phyloP scores from a whole-genome alignment of 2,888 invertebrate species.

The Erebia aethiops region DNA sequence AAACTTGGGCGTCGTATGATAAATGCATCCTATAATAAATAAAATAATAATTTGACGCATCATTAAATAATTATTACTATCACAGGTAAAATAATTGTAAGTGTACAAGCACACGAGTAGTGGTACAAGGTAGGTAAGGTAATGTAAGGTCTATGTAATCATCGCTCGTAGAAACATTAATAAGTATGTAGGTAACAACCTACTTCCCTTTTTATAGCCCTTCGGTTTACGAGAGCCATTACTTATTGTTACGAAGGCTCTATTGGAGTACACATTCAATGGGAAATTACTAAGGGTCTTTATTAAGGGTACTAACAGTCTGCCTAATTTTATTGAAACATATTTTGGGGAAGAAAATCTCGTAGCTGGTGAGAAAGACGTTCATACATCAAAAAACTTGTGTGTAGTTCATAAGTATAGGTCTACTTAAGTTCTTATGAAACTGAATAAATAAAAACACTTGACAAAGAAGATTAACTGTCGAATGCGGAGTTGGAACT shows the following conservation, averaged over 20 bases:
- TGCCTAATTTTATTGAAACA: constrained; percentile 9
- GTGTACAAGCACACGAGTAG: no score
- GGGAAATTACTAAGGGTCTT: not conserved
- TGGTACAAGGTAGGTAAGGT: not conserved
- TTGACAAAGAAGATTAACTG: no score
- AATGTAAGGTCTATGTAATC: not conserved
- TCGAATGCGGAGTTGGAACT: no score
- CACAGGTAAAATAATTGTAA: not conserved
- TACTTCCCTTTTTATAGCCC: constrained; percentile 19
- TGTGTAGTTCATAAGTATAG: no score
- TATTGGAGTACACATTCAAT: constrained; percentile 14
- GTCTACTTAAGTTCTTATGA: no score
- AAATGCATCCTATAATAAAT: not conserved
- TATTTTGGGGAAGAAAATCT: no score
- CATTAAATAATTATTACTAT: not conserved
- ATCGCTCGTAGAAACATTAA: not conserved
- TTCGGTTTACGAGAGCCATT: constrained; percentile 19
- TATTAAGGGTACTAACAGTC: no score
- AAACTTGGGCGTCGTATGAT: not conserved
- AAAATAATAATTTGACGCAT: not conserved
- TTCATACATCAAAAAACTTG: no score
- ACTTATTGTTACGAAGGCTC: constrained; percentile 13
- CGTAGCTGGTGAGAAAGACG: no score
- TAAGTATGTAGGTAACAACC: constrained; percentile 21
- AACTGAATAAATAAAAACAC: no score